Conservation (phyloP, 2,888 invertebrate species). For the Andrena chrysosceles region DNA sequence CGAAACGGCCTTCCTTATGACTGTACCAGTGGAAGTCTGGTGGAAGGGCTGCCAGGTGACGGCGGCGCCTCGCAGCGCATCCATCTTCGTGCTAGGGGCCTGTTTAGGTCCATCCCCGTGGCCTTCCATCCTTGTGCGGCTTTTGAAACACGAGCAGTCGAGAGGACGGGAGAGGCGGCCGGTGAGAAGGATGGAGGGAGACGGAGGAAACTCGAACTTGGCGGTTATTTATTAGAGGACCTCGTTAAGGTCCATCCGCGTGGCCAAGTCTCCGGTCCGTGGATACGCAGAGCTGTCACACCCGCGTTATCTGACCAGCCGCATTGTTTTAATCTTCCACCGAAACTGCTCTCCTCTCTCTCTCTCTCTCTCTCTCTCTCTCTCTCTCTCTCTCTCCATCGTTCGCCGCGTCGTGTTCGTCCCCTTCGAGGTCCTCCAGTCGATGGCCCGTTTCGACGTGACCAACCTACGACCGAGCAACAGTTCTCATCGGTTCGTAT, state of each 20-base stretch:
- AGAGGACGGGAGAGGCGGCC: constrained; percentile 36
- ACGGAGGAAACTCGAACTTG: constrained; percentile 66
- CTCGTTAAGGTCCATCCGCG: constrained; percentile 80
- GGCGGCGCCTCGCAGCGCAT: constrained; percentile 83
- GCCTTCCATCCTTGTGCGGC: constrained; percentile 66
- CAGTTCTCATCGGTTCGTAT: constrained; percentile 50
- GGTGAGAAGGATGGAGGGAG: constrained; percentile 26
- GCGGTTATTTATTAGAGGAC: constrained; percentile 82
- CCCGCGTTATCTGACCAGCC: constrained; percentile 76
- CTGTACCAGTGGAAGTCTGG: constrained; percentile 74
- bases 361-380: constrained; percentile 18
- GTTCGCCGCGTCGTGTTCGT: constrained; percentile 20
- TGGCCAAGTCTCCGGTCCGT: constrained; percentile 61
- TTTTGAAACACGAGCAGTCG: constrained; percentile 65
- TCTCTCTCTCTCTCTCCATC: not conserved
- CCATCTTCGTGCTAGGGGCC: constrained; percentile 79
- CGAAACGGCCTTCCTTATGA: constrained; percentile 16
- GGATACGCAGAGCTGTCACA: constrained; percentile 77
- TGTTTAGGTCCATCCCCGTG: constrained; percentile 67
- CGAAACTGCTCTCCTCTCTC: constrained; percentile 44
- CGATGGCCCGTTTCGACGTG: constrained; percentile 56
- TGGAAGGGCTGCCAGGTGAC: constrained; percentile 78
- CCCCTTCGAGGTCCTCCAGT: constrained; percentile 27
- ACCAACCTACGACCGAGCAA: constrained; percentile 53
- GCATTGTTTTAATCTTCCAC: constrained; percentile 81